Evolutionary conservation across 2,797 vertebrate genomes (phyloP).

Genomic region (Scleropages formosus): DNA sequence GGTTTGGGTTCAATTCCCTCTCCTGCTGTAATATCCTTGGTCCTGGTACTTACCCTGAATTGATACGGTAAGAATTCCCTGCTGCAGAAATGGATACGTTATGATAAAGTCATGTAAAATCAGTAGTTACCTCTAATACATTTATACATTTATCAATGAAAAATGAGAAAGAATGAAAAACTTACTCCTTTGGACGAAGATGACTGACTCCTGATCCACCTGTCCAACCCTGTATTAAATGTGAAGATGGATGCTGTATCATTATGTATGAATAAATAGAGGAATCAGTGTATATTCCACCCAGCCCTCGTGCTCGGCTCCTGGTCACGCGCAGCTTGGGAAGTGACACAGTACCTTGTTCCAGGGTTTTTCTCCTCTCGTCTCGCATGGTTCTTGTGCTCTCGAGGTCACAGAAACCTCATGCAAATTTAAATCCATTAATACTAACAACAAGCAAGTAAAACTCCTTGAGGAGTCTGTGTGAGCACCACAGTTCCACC

Average conservation of each 20-base stretch:
- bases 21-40: too few relatives aligned
- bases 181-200: conserved; percentile 62
- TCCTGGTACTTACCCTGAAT: too few relatives aligned
- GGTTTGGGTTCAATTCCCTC: too few relatives aligned
- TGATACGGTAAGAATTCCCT: too few relatives aligned
- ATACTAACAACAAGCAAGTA: background rate
- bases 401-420: conserved; percentile 49
- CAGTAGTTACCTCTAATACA: background rate
- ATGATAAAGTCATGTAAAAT: too few relatives aligned
- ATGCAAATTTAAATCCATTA: conserved; percentile 58
- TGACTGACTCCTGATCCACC: conserved; percentile 35
- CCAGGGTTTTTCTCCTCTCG: conserved; percentile 37
- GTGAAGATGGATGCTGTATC: background rate
- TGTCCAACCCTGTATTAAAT: conserved; percentile 54
- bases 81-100: too few relatives aligned
- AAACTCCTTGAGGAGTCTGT: background rate
- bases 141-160: too few relatives aligned
- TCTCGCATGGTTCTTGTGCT: conserved; percentile 36
- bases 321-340: too few relatives aligned
- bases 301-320: background rate
- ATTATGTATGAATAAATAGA: background rate
- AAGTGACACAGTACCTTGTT: conserved; percentile 46
- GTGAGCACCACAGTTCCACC: conserved; percentile 8
- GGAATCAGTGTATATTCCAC: background rate
- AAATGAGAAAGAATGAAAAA: too few relatives aligned